Conservation (phyloP, 2,888 invertebrate genomes). For the Steinernema hermaphroditum region DNA sequence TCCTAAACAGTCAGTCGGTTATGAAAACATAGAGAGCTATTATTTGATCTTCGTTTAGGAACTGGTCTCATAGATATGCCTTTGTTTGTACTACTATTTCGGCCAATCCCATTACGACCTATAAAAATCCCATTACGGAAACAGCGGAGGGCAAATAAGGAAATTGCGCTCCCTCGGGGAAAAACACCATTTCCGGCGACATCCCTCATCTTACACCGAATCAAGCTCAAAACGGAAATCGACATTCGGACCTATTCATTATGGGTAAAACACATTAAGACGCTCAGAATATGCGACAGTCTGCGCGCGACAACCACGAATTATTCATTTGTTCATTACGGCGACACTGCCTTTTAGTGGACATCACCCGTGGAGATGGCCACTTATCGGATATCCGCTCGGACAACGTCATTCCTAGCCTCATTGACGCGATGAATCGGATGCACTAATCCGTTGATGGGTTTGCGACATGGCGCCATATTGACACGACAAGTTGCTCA, state of each 20-base stretch:
- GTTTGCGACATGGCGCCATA: conserved; percentile 1
- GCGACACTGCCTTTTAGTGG: background rate
- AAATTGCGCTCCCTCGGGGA: background rate
- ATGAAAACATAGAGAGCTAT: too few species aligned
- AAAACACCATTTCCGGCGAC: conserved; percentile 17
- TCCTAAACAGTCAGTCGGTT: conserved; percentile 24
- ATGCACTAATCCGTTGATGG: conserved; percentile 1
- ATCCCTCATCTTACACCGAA: background rate
- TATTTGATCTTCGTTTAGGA: too few species aligned
- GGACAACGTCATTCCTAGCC: background rate
- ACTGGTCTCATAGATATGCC: too few species aligned
- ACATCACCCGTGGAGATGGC: background rate
- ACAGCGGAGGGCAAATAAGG: too few species aligned
- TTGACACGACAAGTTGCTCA: conserved; percentile 10
- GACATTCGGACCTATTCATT: background rate
- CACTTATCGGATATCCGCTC: background rate
- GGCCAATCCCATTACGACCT: too few species aligned
- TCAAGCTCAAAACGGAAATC: background rate
- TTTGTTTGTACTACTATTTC: too few species aligned
- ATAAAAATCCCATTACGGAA: too few species aligned
- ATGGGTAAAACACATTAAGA: conserved; percentile 16
- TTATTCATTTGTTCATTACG: background rate
- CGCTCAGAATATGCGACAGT: background rate
- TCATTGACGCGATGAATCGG: background rate
- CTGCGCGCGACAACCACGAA: background rate